Percentiles rank a stretch among this genome's conserved stretches.
Conservation (phyloP, 1,140 invertebrate genomes). For the Telenomus remus region DNA sequence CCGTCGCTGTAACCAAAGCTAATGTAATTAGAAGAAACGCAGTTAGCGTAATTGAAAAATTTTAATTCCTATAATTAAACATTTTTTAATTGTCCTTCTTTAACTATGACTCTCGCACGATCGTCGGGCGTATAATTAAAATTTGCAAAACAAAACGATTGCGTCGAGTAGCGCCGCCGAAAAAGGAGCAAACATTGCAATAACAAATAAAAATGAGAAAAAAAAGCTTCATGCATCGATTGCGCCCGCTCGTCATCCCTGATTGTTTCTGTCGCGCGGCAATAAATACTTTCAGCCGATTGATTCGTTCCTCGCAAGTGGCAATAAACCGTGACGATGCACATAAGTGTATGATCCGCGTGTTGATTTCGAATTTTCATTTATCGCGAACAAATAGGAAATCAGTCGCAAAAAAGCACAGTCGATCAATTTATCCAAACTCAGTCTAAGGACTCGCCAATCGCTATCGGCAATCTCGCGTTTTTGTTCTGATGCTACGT, state of each 20-base stretch:
- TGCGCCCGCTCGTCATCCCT: not conserved
- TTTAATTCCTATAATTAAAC: conserved; percentile 49
- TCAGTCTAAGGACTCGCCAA: conserved; percentile 16
- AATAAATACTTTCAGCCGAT: conserved; percentile 18
- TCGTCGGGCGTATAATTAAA: conserved; percentile 38
- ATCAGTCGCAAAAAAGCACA: conserved; percentile 21
- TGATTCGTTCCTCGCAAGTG: conserved; percentile 25
- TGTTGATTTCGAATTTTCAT: conserved; percentile 24
- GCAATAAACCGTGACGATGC: conserved; percentile 19
- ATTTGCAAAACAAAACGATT: conserved; percentile 30
- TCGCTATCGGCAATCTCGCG: conserved; percentile 6
- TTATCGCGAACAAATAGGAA: conserved; percentile 19
- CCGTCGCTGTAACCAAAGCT: conserved; percentile 36
- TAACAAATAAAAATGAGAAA: not conserved
- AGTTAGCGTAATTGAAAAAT: conserved; percentile 48
- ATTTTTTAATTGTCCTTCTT: conserved; percentile 41
- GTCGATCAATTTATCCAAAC: conserved; percentile 3
- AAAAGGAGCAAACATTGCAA: conserved; percentile 6
- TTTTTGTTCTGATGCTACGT: conserved; percentile 7
- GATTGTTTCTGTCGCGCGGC: conserved; percentile 9
- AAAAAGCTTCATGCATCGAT: not conserved
- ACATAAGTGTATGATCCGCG: conserved; percentile 9
- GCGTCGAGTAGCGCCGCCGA: not conserved
- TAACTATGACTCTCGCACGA: conserved; percentile 22
- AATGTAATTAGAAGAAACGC: conserved; percentile 51